Evolutionary conservation across 2,888 invertebrate species (phyloP), one percentile per base, ranked within the genome.

Genomic region (Coleophora deauratella): DNA sequence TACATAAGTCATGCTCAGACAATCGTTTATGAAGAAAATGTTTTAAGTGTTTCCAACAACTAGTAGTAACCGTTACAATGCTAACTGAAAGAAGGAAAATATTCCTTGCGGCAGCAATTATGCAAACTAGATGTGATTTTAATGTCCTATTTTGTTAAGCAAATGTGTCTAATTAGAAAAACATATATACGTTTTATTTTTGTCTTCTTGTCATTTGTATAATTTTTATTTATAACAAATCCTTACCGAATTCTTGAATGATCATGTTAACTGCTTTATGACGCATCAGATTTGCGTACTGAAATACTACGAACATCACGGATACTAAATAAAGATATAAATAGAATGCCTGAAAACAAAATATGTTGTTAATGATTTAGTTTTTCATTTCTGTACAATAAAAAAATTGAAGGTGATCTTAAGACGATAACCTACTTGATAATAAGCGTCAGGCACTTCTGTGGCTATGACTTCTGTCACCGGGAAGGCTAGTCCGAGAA

Each of bases 401-500:
- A 28, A 28, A 28, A 28, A 2, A 9, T 9, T 9, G 28, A 9
- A 9, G 28, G 8, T 21, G 21, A 3, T 21, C 6, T 21, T 6
- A 21, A 21, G 21, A n/a, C n/a, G n/a, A n/a, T n/a, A 21, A 6
- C 21, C 6, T 75, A 90, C 91, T 87, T 91, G 92, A 67, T 94
- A 94, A 62, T 92, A 91, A 43, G 90, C 89, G 27, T 89, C 88
- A 12, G 93, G 91, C 15, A 95, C 93, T 56, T 91, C 90, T 37
- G 89, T 88, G 3, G 94, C 92, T 47, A 95, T 92, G 38, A 94
- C 93, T 81, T 96, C 94, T 2, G 96, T 94, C 46, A 96, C 89
- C 2, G 96, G 96, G 59, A 97, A 91, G 11, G 95, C 94, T 32
- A 95, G 88, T 8, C 95, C 95, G 49, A 94, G 79, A 4, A 96